These are phyloP conservation scores for Takifugu rubripes DNA, from an alignment of 2,797 vertebrate species.

Conservation along the genomic window DNA sequence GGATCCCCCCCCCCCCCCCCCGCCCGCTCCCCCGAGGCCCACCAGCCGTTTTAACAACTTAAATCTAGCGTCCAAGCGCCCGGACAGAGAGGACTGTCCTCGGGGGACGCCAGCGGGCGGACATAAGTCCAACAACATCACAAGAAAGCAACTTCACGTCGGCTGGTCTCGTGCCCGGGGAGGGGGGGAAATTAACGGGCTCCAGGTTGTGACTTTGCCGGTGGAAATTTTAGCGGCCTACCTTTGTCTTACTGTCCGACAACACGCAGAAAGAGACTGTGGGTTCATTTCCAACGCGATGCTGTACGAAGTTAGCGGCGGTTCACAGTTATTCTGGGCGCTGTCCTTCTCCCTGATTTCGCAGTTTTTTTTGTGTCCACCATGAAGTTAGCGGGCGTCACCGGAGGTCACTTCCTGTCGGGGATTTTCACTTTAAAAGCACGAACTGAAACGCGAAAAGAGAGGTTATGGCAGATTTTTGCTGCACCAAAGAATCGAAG, in stretches of 20 bases:
- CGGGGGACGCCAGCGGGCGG: background rate
- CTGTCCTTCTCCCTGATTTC: slow-evolving; percentile 73
- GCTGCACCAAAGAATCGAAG: too few relatives aligned
- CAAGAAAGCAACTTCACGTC: slow-evolving; percentile 54
- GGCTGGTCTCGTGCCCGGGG: slow-evolving; percentile 38
- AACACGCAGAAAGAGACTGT: slow-evolving; percentile 13
- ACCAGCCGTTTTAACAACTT: slow-evolving; percentile 10
- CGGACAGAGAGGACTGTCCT: too few relatives aligned
- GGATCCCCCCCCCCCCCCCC: slow-evolving; percentile 10
- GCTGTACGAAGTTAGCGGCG: slow-evolving; percentile 37
- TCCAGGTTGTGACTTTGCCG: slow-evolving; percentile 45
- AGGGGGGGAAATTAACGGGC: slow-evolving; percentile 36
- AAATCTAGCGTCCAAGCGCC: too few relatives aligned
- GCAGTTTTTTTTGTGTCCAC: slow-evolving; percentile 65
- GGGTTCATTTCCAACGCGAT: slow-evolving; percentile 54
- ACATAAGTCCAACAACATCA: slow-evolving; percentile 41
- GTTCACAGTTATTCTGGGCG: slow-evolving; percentile 70
- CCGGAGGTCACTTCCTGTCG: slow-evolving; percentile 17
- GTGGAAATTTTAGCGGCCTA: slow-evolving; percentile 25
- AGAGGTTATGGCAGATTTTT: too few relatives aligned
- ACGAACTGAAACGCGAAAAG: background rate
- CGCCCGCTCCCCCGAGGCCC: background rate
- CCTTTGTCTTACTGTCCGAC: slow-evolving; percentile 46
- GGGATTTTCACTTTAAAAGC: slow-evolving; percentile 52
- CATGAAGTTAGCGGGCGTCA: slow-evolving; percentile 18